Evolutionary conservation across 2,888 invertebrate species (phyloP), one percentile per base, ranked within the genome.

Genomic region (Coleophora flavipennella): DNA sequence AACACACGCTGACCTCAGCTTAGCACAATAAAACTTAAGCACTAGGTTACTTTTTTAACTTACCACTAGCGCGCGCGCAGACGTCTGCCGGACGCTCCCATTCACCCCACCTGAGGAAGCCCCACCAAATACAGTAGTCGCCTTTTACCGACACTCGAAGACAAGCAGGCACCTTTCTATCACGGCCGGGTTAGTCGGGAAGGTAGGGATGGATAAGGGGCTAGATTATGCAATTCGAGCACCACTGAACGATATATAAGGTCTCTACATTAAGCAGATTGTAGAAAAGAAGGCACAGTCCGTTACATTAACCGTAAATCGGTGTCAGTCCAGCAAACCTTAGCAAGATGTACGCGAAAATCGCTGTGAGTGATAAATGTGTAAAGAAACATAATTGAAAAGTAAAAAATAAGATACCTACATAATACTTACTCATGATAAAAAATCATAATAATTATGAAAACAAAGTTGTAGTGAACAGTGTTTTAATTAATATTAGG

Each of bases 271-370:
- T 60, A 59, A 57, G 55, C 55, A 50, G 52, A 49, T 48, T 51
- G 66, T 67, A 78, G 72, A 78, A 76, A 78, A 73, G 66, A 63
- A 77, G 57, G 60, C 67, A 73, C 66, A 46, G 65, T 65, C 64
- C 51, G 46, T 64, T 70, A n/a, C 59, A 52, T 62, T 59, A 66
- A 71, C 70, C 69, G 69, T 68, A 62, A 58, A 54, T 64, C 51
- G 53, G 57, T 62, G 69, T 77, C 80, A 78, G 74, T 79, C 80
- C 81, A 81, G 81, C 81, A 64, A 57, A 49, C 3, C 45, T 56
- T 67, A 64, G 62, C 71, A 81, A 74, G 65, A 83, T 83, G 83
- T 78, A 79, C 83, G 72, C 83, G 48, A 80, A 80, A 74, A 69
- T 83, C 71, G 75, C 83, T 67, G 83, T 83, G 74, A 83, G 83